Evolutionary conservation across 2,113 vertebrate species (phyloP).

Genomic region (Aramus guarauna): DNA sequence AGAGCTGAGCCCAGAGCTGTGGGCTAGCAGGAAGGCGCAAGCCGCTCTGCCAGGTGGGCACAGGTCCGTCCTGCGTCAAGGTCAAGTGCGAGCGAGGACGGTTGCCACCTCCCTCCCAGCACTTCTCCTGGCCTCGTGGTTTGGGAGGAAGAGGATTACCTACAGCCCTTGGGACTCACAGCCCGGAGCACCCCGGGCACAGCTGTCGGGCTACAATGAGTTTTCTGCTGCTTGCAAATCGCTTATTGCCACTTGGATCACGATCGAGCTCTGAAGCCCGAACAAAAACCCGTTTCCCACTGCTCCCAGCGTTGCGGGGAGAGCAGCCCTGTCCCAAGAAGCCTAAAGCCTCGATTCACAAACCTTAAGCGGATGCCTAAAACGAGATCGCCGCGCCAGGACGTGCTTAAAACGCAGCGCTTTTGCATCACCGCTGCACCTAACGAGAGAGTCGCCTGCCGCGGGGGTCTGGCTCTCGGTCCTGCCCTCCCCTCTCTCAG

Average conservation of each 20-base stretch:
- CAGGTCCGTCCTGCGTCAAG: background rate
- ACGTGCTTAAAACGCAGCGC: rapidly evolving
- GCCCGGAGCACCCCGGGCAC: rapidly evolving
- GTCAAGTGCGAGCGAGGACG: background rate
- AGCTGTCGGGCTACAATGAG: rapidly evolving
- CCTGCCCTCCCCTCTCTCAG: background rate
- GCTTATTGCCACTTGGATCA: background rate
- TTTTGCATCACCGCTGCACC: background rate
- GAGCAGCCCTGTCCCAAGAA: background rate
- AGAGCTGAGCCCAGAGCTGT: background rate
- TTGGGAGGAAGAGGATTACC: background rate
- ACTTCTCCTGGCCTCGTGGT: background rate
- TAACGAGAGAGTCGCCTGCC: background rate
- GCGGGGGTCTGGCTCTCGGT: background rate
- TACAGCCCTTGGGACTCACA: background rate
- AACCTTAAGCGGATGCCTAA: background rate
- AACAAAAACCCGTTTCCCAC: background rate
- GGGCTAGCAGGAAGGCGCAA: background rate
- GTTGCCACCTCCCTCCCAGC: background rate
- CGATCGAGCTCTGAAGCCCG: rapidly evolving
- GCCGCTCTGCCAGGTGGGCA: background rate
- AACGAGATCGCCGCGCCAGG: background rate
- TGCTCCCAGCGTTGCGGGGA: background rate
- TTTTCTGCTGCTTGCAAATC: background rate
- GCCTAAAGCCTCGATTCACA: background rate